A percentile compares a stretch with the other conserved stretches of the same genome.
Conservation (phyloP, 2,113 vertebrate genomes). For the Lanius ludovicianus region DNA sequence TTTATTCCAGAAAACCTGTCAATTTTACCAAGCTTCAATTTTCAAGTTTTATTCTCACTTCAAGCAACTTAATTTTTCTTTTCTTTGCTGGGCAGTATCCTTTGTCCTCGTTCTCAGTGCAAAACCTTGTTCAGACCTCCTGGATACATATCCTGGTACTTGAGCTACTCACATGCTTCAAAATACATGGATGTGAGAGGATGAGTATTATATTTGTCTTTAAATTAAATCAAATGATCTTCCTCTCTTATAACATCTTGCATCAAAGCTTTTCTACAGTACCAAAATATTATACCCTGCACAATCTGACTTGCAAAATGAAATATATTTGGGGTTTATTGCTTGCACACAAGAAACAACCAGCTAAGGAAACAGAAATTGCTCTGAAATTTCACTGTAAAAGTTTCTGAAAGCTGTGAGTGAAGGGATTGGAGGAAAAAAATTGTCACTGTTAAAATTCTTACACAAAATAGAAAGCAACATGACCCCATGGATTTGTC, state of each 20-base stretch:
- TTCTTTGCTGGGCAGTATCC: not conserved
- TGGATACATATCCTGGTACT: not conserved
- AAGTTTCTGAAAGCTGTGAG: not conserved
- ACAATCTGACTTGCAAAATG: not conserved
- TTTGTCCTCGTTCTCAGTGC: not conserved
- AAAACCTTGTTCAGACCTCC: not conserved
- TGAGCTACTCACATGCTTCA: not conserved
- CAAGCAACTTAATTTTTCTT: not conserved
- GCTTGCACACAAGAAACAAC: not conserved
- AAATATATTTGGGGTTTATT: not conserved
- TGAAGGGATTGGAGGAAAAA: not conserved
- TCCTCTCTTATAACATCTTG: not conserved
- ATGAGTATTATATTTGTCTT: not conserved
- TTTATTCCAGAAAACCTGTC: not conserved
- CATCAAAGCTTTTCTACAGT: not conserved
- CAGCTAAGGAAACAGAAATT: not conserved
- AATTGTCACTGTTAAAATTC: not conserved
- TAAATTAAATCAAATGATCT: not conserved
- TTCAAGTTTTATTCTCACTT: not conserved
- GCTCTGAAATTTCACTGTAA: not conserved
- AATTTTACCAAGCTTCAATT: not conserved
- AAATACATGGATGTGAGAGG: not conserved
- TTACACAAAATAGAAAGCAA: not conserved
- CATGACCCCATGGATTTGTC: slow-evolving; percentile 3
- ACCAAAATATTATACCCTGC: too few species aligned